Conservation (phyloP, 53 echinoderm and acorn worm genomes). For the Crossaster papposus region DNA sequence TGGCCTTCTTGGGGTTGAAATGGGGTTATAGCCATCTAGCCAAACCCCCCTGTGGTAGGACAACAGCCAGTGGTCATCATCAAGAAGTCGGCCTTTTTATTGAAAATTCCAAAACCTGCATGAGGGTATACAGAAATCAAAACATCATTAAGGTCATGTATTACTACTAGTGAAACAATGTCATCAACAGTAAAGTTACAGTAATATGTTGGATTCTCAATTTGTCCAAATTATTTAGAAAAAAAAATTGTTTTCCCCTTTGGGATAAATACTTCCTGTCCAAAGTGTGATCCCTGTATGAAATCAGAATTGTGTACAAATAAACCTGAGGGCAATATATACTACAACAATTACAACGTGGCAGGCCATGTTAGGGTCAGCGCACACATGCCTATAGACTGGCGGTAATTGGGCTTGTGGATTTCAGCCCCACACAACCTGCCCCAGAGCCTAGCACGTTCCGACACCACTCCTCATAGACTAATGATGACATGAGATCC, state of each 20-base stretch:
- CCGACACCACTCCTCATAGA: conserved; percentile 36
- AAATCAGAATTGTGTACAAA: not conserved
- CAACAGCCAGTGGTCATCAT: conserved; percentile 48
- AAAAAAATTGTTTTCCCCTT: too few relatives aligned
- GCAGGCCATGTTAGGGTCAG: not conserved
- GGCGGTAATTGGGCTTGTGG: conserved; percentile 21
- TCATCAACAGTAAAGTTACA: too few relatives aligned
- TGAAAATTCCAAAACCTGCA: conserved; percentile 25
- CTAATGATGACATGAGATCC: conserved; percentile 22
- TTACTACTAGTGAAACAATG: not conserved
- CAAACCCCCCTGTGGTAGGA: conserved; percentile 24
- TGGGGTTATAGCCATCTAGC: not conserved
- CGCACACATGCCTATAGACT: conserved; percentile 23
- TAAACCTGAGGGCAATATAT: conserved; percentile 26
- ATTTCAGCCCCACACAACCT: not conserved
- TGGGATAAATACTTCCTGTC: not conserved
- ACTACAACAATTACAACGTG: conserved; percentile 50
- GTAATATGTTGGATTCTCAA: too few relatives aligned
- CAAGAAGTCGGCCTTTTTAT: not conserved
- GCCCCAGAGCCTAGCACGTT: conserved; percentile 26
- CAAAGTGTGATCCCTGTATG: not conserved
- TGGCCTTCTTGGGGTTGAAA: conserved; percentile 43
- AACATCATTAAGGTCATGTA: conserved; percentile 8
- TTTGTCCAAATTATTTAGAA: too few relatives aligned
- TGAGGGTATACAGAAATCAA: conserved; percentile 16